phyloP scores from a whole-genome alignment of 2,797 vertebrate species.

The Enteromius radiatus region DNA sequence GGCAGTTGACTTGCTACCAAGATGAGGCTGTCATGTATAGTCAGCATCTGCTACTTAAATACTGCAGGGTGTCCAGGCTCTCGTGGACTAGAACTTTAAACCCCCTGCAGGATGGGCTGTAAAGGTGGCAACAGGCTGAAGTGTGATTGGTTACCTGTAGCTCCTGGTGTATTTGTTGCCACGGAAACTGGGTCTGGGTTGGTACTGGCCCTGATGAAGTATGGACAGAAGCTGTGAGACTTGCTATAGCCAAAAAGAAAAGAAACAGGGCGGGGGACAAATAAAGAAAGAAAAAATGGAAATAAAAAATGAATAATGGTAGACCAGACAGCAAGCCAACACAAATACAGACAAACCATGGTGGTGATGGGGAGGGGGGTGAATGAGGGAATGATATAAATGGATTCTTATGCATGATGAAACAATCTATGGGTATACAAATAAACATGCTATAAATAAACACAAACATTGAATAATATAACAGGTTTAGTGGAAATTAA shows the following conservation, averaged over 20 bases:
- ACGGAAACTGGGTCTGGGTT: constrained; percentile 97
- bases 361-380: constrained; percentile 29
- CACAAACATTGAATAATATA: constrained; percentile 28
- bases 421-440: constrained; percentile 36
- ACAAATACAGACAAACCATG: constrained; percentile 57
- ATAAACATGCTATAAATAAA: constrained; percentile 48
- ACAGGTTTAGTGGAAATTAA: background rate
- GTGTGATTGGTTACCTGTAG: constrained; percentile 87
- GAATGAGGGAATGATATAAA: constrained; percentile 37
- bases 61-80: constrained; percentile 32
- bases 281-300: constrained; percentile 72
- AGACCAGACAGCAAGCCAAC: constrained; percentile 74
- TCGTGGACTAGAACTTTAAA: constrained; percentile 30
- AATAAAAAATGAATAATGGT: constrained; percentile 79
- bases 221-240: constrained; percentile 99
- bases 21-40: constrained; percentile 25
- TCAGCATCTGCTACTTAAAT: constrained; percentile 31
- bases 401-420: constrained; percentile 47
- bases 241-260: constrained; percentile 86
- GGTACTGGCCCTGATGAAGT: constrained; percentile 99
- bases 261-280: constrained; percentile 47
- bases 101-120: constrained; percentile 30
- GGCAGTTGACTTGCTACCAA: constrained; percentile 18
- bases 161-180: constrained; percentile 99
- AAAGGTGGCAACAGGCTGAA: constrained; percentile 33